A percentile compares a stretch with the other conserved stretches of the same genome.
These are phyloP conservation scores for Diplosoma virens DNA, from an alignment of 23 tunicate species.

Conservation along the genomic window DNA sequence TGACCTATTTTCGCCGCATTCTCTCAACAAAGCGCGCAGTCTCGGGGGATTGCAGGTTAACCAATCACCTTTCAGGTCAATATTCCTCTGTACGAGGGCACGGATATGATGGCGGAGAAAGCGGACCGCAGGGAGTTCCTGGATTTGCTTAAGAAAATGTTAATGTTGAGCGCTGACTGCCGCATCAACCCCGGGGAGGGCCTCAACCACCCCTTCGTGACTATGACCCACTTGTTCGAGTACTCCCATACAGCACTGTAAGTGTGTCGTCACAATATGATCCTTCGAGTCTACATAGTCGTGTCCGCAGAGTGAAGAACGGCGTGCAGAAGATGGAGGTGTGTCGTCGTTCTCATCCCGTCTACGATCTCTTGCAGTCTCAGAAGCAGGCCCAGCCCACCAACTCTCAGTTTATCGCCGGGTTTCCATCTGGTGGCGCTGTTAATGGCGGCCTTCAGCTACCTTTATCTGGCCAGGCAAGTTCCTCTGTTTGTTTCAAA, in stretches of 20 bases:
- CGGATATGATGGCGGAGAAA: conserved; percentile 86
- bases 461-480: conserved; percentile 51
- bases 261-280: too few species aligned
- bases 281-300: too few species aligned
- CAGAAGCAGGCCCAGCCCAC: conserved; percentile 37
- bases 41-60: too few species aligned
- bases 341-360: conserved; percentile 54
- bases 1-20: too few species aligned
- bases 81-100: conserved; percentile 71
- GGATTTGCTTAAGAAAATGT: conserved; percentile 70
- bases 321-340: conserved; percentile 90
- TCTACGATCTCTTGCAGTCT: conserved; percentile 46
- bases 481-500: too few species aligned
- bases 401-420: conserved; percentile 45
- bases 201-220: conserved; percentile 72
- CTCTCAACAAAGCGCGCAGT: too few species aligned
- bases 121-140: conserved; percentile 87
- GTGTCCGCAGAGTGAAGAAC: conserved; percentile 60
- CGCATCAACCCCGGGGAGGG: conserved; percentile 92
- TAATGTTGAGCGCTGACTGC: conserved; percentile 72
- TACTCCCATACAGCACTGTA: conserved; percentile 66
- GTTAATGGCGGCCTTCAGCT: conserved; percentile 45
- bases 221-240: conserved; percentile 80
- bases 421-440: conserved; percentile 42
- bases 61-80: conserved; percentile 63